Evolutionary conservation across 1,140 invertebrate species (phyloP).

Genomic region (Dendroctonus valens): DNA sequence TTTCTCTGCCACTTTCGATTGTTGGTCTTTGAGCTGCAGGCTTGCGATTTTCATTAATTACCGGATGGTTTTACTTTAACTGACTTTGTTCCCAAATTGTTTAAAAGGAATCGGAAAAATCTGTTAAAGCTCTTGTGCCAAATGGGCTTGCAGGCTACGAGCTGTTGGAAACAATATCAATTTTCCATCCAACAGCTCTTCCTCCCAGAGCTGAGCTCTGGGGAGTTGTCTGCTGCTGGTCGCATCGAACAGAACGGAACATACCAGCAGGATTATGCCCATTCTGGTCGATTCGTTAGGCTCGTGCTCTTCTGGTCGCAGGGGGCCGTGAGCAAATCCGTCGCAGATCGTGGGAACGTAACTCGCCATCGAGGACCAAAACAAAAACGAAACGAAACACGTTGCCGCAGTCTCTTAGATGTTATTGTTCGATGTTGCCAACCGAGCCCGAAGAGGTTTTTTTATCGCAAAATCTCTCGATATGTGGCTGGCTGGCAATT

Average conservation of each 20-base stretch:
- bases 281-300: constrained; percentile 24
- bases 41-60: too few species aligned
- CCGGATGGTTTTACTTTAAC: too few species aligned
- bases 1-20: too few species aligned
- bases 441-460: not conserved
- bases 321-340: constrained; percentile 31
- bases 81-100: too few species aligned
- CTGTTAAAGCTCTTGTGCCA: too few species aligned
- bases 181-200: too few species aligned
- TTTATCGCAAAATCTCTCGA: not conserved
- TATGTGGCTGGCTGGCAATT: too few species aligned
- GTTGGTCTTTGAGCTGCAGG: too few species aligned
- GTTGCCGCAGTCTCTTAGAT: constrained; percentile 1
- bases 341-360: constrained; percentile 39
- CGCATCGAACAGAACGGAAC: constrained; percentile 1
- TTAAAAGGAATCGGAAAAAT: too few species aligned
- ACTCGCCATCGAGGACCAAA: constrained; percentile 29
- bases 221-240: too few species aligned
- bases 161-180: not conserved
- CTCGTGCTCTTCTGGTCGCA: constrained; percentile 35
- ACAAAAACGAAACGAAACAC: constrained; percentile 34
- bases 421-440: constrained; percentile 5
- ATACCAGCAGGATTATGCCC: not conserved
- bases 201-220: too few species aligned
- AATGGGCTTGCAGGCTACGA: not conserved